phyloP scores from a whole-genome alignment of 2,113 vertebrate genomes.

The Gila orcuttii region DNA sequence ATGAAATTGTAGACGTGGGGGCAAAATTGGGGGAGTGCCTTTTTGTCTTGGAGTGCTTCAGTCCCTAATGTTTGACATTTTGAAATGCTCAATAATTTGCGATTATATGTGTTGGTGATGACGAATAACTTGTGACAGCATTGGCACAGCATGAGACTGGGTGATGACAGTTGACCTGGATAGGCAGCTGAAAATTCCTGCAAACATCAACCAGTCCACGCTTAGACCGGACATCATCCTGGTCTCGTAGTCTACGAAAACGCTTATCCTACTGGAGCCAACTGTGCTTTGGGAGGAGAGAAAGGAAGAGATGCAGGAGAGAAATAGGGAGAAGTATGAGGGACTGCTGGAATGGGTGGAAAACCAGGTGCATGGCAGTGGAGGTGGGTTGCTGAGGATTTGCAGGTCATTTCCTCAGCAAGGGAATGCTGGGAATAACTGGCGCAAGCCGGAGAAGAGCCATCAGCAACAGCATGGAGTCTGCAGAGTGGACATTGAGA shows the following conservation, averaged over 20 bases:
- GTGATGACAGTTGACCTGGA: too few species aligned
- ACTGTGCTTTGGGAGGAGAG: background rate
- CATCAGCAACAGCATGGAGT: too few species aligned
- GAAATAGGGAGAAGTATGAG: background rate
- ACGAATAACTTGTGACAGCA: background rate
- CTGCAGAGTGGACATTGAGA: background rate
- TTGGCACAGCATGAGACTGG: too few species aligned
- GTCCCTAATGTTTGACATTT: background rate
- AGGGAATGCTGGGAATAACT: too few species aligned
- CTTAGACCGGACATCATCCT: background rate
- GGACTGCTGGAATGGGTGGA: background rate
- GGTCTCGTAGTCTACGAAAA: background rate
- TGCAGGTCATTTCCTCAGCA: background rate
- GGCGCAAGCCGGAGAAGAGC: too few species aligned
- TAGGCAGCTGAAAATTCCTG: too few species aligned
- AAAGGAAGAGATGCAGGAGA: background rate
- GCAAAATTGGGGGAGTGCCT: background rate
- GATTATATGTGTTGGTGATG: background rate
- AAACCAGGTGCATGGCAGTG: background rate
- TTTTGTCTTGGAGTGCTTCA: background rate
- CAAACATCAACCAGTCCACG: too few species aligned
- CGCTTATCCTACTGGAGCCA: background rate
- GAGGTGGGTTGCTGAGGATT: background rate
- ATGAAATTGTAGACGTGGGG: conserved; percentile 19
- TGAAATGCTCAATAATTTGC: background rate